Evolutionary conservation across 2,113 vertebrate species (phyloP).

Genomic region (Plecturocebus donacophilus): DNA sequence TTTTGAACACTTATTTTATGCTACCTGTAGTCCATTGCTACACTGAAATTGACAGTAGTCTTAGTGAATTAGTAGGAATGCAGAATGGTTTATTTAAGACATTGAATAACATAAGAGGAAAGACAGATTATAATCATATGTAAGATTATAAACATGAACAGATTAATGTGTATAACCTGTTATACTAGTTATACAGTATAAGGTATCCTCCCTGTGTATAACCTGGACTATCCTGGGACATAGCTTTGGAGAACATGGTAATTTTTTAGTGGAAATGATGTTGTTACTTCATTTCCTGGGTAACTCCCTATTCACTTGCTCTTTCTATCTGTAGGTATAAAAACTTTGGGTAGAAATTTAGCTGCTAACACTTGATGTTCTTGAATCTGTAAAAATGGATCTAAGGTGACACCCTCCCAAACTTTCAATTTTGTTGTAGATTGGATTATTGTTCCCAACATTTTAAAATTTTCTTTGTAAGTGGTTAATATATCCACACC

Average conservation of each 20-base stretch:
- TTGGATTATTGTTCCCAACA: not conserved
- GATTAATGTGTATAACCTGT: too few species aligned
- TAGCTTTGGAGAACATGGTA: not conserved
- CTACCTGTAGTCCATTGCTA: not conserved
- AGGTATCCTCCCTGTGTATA: not conserved
- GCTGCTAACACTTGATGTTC: not conserved
- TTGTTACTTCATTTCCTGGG: not conserved
- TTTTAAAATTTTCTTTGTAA: not conserved
- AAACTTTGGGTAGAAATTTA: not conserved
- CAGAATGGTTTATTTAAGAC: constrained; percentile 18
- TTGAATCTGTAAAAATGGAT: not conserved
- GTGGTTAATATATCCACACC: not conserved
- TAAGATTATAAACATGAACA: not conserved
- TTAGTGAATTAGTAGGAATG: not conserved
- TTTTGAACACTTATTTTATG: constrained; percentile 35
- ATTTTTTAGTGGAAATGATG: not conserved
- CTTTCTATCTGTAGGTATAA: not conserved
- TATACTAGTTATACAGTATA: too few species aligned
- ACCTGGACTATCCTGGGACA: not conserved
- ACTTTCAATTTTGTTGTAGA: not conserved
- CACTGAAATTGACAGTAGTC: not conserved
- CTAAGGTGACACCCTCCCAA: not conserved
- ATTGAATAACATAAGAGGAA: not conserved
- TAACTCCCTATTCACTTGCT: not conserved
- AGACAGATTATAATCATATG: not conserved